A percentile compares a stretch with the other conserved stretches of the same genome.
These are phyloP conservation scores for Trachymyrmex cornetzi DNA, from an alignment of 1,140 invertebrate species.

Conservation along the genomic window DNA sequence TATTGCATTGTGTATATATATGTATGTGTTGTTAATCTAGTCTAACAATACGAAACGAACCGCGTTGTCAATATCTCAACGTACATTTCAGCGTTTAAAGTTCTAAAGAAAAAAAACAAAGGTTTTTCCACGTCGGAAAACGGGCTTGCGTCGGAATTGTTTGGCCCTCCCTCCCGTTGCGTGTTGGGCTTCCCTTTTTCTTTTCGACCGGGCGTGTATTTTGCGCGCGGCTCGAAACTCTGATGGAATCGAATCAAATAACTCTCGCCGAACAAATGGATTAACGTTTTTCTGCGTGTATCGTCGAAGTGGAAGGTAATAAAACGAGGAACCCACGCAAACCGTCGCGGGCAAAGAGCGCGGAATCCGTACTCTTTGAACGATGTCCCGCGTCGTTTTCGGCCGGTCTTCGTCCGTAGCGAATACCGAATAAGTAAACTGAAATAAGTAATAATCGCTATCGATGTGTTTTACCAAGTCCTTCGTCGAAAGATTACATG, in stretches of 20 bases:
- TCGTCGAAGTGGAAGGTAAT: constrained; percentile 67
- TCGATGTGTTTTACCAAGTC: constrained; percentile 78
- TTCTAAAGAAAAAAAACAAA: constrained; percentile 21
- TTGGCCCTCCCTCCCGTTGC: constrained; percentile 4
- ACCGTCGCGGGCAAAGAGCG: neutral
- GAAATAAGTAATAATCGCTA: constrained; percentile 73
- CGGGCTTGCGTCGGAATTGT: constrained; percentile 29
- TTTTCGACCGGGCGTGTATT: constrained; percentile 27
- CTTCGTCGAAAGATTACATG: constrained; percentile 78
- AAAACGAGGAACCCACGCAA: constrained; percentile 59
- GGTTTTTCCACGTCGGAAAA: constrained; percentile 20
- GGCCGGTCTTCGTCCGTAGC: constrained; percentile 56
- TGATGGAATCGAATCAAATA: constrained; percentile 72
- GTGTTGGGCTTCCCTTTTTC: constrained; percentile 24
- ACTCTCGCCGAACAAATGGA: constrained; percentile 77
- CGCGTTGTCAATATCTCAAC: constrained; percentile 61
- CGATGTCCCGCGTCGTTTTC: constrained; percentile 8
- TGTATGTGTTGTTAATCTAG: constrained; percentile 68
- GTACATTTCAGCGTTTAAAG: constrained; percentile 55
- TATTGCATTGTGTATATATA: constrained; percentile 64
- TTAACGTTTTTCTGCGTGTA: constrained; percentile 75
- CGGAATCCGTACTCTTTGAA: neutral
- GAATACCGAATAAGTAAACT: constrained; percentile 71
- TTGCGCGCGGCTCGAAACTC: constrained; percentile 41
- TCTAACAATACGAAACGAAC: constrained; percentile 55